phyloP scores from a whole-genome alignment of 2,888 invertebrate genomes.

The Periphyllus acericola region DNA sequence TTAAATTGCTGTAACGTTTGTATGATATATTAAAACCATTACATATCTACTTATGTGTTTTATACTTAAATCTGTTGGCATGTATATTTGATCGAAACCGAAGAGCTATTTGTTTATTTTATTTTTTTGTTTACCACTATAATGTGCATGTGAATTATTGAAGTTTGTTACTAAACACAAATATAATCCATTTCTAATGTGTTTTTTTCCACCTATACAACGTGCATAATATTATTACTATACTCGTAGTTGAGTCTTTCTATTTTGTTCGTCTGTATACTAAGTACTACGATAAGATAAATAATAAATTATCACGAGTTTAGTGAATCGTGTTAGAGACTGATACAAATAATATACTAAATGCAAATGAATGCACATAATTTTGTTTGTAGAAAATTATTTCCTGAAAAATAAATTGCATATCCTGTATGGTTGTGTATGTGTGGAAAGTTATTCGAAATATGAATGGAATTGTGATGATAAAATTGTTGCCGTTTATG shows the following conservation, averaged over 20 bases:
- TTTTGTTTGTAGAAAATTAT: background rate
- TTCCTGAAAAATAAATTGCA: background rate
- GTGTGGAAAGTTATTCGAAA: too few relatives aligned
- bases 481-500: background rate
- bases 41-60: too few relatives aligned
- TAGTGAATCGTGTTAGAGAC: background rate
- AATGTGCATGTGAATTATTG: background rate
- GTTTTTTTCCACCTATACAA: background rate
- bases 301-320: constrained; percentile 37
- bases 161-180: background rate
- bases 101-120: background rate
- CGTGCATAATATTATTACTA: background rate
- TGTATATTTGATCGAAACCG: background rate
- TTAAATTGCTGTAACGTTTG: too few relatives aligned
- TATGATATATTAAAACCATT: too few relatives aligned
- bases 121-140: background rate
- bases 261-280: background rate
- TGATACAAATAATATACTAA: background rate
- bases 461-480: too few relatives aligned
- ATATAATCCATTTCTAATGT: background rate
- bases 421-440: background rate
- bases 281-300: constrained; percentile 19
- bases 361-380: background rate
- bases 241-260: background rate
- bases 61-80: too few relatives aligned